Percentiles rank a stretch among this genome's conserved stretches.
phyloP scores from a whole-genome alignment of 2,888 invertebrate genomes.

The Seira ritae region DNA sequence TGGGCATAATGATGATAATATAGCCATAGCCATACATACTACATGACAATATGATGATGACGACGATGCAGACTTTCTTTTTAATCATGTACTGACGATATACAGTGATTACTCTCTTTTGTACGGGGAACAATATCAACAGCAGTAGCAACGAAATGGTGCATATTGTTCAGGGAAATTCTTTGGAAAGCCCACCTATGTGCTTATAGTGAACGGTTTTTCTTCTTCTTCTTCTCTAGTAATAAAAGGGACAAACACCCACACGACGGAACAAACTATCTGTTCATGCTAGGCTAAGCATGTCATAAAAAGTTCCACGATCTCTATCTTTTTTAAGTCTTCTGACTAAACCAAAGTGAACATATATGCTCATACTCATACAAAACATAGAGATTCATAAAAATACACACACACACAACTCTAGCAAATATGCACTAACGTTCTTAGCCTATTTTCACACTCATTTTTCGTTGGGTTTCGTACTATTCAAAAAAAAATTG shows the following conservation, averaged over 20 bases:
- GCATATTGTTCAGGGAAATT: not conserved
- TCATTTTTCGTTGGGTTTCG: not conserved
- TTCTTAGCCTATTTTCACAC: not conserved
- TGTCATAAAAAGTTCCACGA: conserved; percentile 65
- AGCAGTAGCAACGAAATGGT: not conserved
- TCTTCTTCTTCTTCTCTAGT: not conserved
- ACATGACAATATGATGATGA: too few relatives aligned
- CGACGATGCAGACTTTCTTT: not conserved
- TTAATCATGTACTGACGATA: conserved; percentile 2
- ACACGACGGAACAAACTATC: conserved; percentile 53
- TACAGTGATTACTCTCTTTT: not conserved
- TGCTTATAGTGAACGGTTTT: not conserved
- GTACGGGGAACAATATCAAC: not conserved
- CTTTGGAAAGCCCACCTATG: not conserved
- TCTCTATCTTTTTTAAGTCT: conserved; percentile 53
- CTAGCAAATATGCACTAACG: too few relatives aligned
- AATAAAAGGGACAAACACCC: conserved; percentile 15
- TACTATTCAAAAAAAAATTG: conserved; percentile 8
- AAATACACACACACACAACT: too few relatives aligned
- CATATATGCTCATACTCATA: conserved; percentile 8
- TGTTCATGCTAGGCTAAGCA: conserved; percentile 65
- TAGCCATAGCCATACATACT: too few relatives aligned
- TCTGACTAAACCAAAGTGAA: conserved; percentile 4
- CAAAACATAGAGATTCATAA: too few relatives aligned
- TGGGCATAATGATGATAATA: too few relatives aligned